Evolutionary conservation across 2,113 vertebrate species (phyloP).

Genomic region (Neolamprologus longior): DNA sequence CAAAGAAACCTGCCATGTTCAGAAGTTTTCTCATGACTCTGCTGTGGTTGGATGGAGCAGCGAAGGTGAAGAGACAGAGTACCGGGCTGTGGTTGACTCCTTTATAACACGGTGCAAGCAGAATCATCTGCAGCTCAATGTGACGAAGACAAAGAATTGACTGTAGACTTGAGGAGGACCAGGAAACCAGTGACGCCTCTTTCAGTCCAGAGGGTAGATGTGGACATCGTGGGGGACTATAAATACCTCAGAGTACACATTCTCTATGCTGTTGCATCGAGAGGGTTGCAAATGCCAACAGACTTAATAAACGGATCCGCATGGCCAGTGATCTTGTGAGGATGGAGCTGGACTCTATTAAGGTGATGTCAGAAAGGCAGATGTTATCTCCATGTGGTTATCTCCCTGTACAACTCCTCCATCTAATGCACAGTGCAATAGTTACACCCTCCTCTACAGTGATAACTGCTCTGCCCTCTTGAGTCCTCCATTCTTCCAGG

Average conservation of each 20-base stretch:
- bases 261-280: fast-evolving
- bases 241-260: background rate
- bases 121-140: background rate
- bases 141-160: background rate
- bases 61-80: background rate
- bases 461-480: background rate
- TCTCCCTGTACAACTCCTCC: background rate
- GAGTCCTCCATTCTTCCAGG: background rate
- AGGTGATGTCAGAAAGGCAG: background rate
- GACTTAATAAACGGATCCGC: background rate
- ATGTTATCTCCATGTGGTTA: background rate
- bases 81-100: background rate
- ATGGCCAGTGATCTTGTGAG: background rate
- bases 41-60: background rate
- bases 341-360: background rate
- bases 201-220: background rate
- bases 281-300: background rate
- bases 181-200: background rate
- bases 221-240: background rate
- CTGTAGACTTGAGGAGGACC: background rate
- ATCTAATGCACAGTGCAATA: background rate
- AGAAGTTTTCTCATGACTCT: background rate
- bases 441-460: background rate
- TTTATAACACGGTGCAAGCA: background rate
- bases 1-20: background rate